Percentiles rank a stretch among this genome's conserved stretches.
These are phyloP conservation scores for Tapirus terrestris DNA, from an alignment of 2,113 vertebrate species.

Conservation along the genomic window DNA sequence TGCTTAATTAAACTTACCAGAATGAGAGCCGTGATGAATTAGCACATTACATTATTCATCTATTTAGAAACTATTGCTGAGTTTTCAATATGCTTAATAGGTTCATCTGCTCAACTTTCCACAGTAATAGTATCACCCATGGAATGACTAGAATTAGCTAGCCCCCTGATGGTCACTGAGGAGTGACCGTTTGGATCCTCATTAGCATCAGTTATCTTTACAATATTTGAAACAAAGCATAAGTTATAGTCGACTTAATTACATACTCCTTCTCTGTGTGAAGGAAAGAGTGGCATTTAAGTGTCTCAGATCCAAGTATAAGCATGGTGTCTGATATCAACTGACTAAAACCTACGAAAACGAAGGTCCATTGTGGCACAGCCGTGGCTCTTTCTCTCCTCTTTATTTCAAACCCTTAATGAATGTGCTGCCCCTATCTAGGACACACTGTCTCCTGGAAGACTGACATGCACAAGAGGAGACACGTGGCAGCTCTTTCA, in stretches of 20 bases:
- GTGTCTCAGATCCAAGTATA: neutral
- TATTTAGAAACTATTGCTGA: conserved; percentile 61
- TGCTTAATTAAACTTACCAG: conserved; percentile 68
- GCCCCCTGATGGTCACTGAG: conserved; percentile 42
- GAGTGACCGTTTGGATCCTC: conserved; percentile 61
- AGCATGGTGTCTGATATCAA: neutral
- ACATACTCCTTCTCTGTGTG: neutral
- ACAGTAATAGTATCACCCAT: conserved; percentile 63
- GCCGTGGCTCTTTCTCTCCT: neutral
- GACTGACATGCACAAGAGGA: neutral
- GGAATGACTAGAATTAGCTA: conserved; percentile 58
- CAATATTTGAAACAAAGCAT: conserved; percentile 5
- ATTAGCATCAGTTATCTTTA: conserved; percentile 48
- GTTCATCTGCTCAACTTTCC: conserved; percentile 57
- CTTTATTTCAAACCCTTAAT: neutral
- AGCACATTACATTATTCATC: conserved; percentile 56
- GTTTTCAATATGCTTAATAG: conserved; percentile 72
- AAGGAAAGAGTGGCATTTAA: neutral
- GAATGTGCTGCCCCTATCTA: neutral
- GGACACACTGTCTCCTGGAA: neutral
- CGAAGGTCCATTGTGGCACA: rapidly evolving
- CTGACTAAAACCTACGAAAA: neutral
- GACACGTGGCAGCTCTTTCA: too few species aligned
- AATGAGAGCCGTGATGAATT: conserved; percentile 69
- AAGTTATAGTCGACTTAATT: conserved; percentile 7